These are phyloP conservation scores for Acleris holmiana DNA, from an alignment of 2,888 invertebrate genomes.

Conservation along the genomic window DNA sequence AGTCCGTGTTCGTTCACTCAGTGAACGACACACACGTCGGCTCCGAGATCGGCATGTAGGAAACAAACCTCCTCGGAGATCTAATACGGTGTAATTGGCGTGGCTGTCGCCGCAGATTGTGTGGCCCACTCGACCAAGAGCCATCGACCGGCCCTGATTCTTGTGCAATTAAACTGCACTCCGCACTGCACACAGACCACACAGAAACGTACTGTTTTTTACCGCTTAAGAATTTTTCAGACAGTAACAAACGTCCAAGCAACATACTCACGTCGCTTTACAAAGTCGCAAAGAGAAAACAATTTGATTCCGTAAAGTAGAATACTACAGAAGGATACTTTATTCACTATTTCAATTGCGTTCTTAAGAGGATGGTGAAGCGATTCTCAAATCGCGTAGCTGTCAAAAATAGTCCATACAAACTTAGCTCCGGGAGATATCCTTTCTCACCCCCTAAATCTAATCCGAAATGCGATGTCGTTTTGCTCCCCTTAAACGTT, in stretches of 20 bases:
- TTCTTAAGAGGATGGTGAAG: too few relatives aligned
- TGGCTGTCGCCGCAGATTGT: conserved; percentile 43
- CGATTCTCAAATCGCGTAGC: too few relatives aligned
- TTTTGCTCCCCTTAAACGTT: too few relatives aligned
- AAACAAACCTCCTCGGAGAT: conserved; percentile 46
- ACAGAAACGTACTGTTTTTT: conserved; percentile 32
- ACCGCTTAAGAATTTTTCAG: conserved; percentile 28
- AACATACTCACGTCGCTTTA: conserved; percentile 1
- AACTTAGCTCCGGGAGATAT: too few relatives aligned
- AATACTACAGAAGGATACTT: too few relatives aligned
- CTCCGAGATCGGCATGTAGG: conserved; percentile 35
- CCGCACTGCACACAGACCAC: conserved; percentile 38
- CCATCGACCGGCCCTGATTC: conserved; percentile 40
- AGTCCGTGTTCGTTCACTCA: not conserved
- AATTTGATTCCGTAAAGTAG: too few relatives aligned
- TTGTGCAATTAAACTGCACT: conserved; percentile 44
- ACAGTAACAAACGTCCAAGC: conserved; percentile 17
- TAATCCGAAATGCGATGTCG: too few relatives aligned
- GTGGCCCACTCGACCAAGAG: conserved; percentile 43
- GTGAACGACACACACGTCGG: conserved; percentile 10
- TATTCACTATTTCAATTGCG: too few relatives aligned
- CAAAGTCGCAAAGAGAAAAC: too few relatives aligned
- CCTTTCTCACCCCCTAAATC: too few relatives aligned
- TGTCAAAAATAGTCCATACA: too few relatives aligned
- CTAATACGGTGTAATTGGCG: conserved; percentile 53